Conservation (phyloP, 1,140 invertebrate genomes). For the Drosophila nigrodunni region DNA sequence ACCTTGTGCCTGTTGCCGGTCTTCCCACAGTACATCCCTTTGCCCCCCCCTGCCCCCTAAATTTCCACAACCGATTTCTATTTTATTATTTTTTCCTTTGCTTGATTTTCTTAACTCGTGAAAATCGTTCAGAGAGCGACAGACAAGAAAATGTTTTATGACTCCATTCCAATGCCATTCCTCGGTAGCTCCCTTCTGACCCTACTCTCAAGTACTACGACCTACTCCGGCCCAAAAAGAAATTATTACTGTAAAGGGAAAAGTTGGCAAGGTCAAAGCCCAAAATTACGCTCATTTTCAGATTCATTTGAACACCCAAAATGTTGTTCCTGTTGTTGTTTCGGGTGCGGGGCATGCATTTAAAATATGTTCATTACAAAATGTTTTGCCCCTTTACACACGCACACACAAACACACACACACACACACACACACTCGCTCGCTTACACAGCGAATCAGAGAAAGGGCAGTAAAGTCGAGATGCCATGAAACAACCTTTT, state of each 20-base stretch:
- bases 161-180: background rate
- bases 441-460: constrained; percentile 6
- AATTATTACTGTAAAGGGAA: constrained; percentile 44
- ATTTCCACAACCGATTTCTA: background rate
- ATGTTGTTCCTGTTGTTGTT: constrained; percentile 39
- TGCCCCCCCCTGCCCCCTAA: background rate
- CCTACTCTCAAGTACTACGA: background rate
- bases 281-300: constrained; percentile 71
- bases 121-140: constrained; percentile 15
- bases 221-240: background rate
- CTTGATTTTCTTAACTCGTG: background rate
- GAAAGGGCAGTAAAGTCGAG: constrained; percentile 4
- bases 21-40: background rate
- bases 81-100: background rate
- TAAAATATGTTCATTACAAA: constrained; percentile 74
- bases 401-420: constrained; percentile 13
- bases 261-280: constrained; percentile 60
- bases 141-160: constrained; percentile 58
- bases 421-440: constrained; percentile 14
- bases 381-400: constrained; percentile 52
- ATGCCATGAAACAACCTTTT: constrained; percentile 19
- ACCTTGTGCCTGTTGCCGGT: constrained; percentile 30
- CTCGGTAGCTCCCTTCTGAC: background rate
- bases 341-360: constrained; percentile 68
- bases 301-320: constrained; percentile 60